These are phyloP conservation scores for Ricordea florida DNA, from an alignment of 92 coral and sea anemone genomes.

Conservation along the genomic window DNA sequence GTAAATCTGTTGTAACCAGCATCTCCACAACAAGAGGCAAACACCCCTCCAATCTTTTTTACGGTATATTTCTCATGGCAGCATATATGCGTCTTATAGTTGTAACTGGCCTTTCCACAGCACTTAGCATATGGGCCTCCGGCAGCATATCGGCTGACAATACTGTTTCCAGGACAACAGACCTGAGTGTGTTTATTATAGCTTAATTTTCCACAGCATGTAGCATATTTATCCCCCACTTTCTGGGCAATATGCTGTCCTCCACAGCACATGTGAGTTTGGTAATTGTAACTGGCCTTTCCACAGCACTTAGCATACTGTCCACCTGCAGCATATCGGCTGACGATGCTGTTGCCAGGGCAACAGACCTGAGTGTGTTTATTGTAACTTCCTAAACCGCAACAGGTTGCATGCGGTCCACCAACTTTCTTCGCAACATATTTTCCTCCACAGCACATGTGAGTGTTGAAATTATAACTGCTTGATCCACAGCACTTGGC, in stretches of 20 bases:
- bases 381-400: constrained; percentile 30
- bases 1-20: constrained; percentile 4
- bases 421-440: background rate
- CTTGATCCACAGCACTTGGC: constrained; percentile 31
- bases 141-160: too few relatives aligned
- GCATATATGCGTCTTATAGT: constrained; percentile 28
- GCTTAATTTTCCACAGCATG: too few relatives aligned
- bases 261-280: too few relatives aligned
- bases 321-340: too few relatives aligned
- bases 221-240: too few relatives aligned
- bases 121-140: constrained; percentile 7
- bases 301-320: too few relatives aligned
- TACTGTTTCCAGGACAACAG: too few relatives aligned
- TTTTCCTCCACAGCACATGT: constrained; percentile 34
- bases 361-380: too few relatives aligned
- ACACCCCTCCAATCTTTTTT: background rate
- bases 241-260: too few relatives aligned
- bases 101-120: constrained; percentile 36
- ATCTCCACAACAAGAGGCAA: background rate
- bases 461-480: constrained; percentile 8
- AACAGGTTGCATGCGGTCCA: constrained; percentile 35
- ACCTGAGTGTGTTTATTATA: too few relatives aligned
- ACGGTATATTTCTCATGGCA: constrained; percentile 9
- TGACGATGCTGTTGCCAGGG: too few relatives aligned
- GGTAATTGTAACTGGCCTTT: too few relatives aligned